Conservation (phyloP, 23 tunicate genomes). For the Corella eumyota region DNA sequence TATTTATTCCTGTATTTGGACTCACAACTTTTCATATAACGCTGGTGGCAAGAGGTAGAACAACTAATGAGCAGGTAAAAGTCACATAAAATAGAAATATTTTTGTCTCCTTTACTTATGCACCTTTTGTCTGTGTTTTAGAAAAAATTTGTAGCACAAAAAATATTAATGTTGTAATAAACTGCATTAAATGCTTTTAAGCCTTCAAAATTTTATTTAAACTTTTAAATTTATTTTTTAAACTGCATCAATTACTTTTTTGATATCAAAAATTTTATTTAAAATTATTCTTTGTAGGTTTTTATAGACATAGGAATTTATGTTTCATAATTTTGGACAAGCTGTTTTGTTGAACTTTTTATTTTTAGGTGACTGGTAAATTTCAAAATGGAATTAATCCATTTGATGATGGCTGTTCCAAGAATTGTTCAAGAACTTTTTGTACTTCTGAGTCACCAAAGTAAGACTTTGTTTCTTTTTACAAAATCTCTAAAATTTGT, state of each 20-base stretch:
- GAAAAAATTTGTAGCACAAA: background rate
- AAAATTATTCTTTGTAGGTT: no score
- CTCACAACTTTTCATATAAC: constrained; percentile 66
- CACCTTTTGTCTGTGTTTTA: background rate
- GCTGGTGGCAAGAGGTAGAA: constrained; percentile 61
- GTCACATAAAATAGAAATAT: background rate
- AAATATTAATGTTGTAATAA: background rate
- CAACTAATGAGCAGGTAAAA: constrained; percentile 87
- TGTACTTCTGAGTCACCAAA: constrained; percentile 58
- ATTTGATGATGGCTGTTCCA: constrained; percentile 61
- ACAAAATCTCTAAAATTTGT: no score
- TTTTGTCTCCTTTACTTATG: background rate
- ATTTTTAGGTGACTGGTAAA: constrained; percentile 82
- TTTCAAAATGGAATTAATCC: constrained; percentile 78
- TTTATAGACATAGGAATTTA: no score
- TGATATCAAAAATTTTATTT: background rate
- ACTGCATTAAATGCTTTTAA: no score
- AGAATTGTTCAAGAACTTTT: constrained; percentile 37
- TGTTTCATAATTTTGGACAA: no score
- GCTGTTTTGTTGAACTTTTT: no score
- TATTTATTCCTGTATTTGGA: constrained; percentile 68
- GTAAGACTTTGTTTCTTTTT: constrained; percentile 35
- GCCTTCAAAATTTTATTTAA: no score
- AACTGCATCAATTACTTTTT: background rate
- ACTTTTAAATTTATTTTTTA: no score